Conservation (phyloP, 1,140 invertebrate genomes). For the Proales similis region DNA sequence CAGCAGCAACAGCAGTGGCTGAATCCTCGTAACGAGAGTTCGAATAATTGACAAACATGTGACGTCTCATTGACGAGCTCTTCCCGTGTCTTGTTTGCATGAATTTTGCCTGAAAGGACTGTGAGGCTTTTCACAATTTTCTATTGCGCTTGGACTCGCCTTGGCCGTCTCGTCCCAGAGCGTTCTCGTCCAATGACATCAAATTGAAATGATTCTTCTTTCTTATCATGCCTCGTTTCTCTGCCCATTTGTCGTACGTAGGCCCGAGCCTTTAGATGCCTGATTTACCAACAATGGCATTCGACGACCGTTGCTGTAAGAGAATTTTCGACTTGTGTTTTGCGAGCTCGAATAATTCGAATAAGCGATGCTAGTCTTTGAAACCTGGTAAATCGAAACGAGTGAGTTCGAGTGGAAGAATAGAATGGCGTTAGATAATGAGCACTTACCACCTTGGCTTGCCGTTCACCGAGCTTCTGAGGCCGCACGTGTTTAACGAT, state of each 20-base stretch:
- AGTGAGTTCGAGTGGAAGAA: no score
- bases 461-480: no score
- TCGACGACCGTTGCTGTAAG: no score
- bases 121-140: neutral
- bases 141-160: neutral
- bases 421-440: no score
- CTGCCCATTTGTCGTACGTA: neutral
- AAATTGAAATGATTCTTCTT: conserved; percentile 36
- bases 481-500: no score
- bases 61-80: conserved; percentile 23
- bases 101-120: neutral
- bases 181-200: conserved; percentile 35
- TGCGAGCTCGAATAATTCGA: no score
- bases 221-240: neutral
- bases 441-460: no score
- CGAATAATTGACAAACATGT: conserved; percentile 36
- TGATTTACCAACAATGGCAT: no score
- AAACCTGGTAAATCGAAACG: no score
- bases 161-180: neutral
- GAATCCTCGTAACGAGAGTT: neutral
- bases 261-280: neutral
- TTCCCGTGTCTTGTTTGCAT: neutral
- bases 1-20: neutral
- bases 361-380: no score
- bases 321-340: no score